Percentiles rank a stretch among this genome's conserved stretches.
Evolutionary conservation across 2,888 invertebrate species (phyloP).

Genomic region (Ferdinandea cuprea): DNA sequence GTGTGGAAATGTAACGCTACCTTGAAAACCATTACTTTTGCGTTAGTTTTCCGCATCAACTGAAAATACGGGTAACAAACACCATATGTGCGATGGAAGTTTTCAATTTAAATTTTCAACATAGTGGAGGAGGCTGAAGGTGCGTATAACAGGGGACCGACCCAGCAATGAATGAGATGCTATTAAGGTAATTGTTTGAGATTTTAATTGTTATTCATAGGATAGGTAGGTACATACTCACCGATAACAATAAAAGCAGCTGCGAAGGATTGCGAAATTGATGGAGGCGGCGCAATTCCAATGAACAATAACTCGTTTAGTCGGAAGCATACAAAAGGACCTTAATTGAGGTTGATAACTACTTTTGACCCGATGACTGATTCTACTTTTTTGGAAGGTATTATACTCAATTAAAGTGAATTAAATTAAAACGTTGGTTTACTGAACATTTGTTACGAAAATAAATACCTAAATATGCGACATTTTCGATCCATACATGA

Average conservation of each 20-base stretch:
- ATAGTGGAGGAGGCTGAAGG: neutral
- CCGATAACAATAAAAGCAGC: constrained; percentile 11
- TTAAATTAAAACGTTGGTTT: too few relatives aligned
- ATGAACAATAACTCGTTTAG: neutral
- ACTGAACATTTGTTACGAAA: too few relatives aligned
- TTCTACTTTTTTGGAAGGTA: too few relatives aligned
- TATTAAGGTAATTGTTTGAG: constrained; percentile 56
- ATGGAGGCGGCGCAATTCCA: neutral
- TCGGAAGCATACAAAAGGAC: too few relatives aligned
- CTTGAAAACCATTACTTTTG: constrained; percentile 18
- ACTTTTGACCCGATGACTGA: neutral
- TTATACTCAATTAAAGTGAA: too few relatives aligned
- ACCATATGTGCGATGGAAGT: constrained; percentile 58
- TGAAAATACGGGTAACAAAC: constrained; percentile 19
- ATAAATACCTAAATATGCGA: too few relatives aligned
- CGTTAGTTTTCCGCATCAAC: constrained; percentile 50
- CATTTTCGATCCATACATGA: too few relatives aligned
- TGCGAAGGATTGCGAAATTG: constrained; percentile 32
- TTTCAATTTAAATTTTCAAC: constrained; percentile 59
- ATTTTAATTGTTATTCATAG: constrained; percentile 43
- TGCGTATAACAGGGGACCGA: constrained; percentile 5
- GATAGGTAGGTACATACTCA: too few relatives aligned
- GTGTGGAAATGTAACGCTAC: constrained; percentile 17
- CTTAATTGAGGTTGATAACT: neutral
- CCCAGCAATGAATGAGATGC: constrained; percentile 48